phyloP scores from a whole-genome alignment of 1,140 invertebrate species.

The Thereuonema tuberculata region DNA sequence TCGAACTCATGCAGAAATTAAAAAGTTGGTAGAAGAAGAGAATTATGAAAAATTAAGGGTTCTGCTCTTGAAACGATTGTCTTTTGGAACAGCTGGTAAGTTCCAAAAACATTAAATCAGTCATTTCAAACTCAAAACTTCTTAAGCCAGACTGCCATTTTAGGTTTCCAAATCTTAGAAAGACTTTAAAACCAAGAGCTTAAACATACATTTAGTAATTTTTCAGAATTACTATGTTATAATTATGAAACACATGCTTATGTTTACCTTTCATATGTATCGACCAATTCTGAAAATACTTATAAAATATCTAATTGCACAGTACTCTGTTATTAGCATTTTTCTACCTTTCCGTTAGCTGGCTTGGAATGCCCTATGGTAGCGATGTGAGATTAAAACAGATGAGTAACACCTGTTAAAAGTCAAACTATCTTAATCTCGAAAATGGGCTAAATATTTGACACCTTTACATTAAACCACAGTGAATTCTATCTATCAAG shows the following conservation, averaged over 20 bases:
- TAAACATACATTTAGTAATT: background rate
- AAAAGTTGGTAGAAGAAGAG: constrained; percentile 34
- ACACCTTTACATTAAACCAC: too few relatives aligned
- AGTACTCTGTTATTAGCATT: too few relatives aligned
- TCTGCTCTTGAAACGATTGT: constrained; percentile 49
- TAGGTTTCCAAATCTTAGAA: too few relatives aligned
- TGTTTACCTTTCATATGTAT: background rate
- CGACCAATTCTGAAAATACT: background rate
- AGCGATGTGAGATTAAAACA: too few relatives aligned
- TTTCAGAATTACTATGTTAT: background rate
- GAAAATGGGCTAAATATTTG: too few relatives aligned
- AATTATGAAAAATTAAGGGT: constrained; percentile 39
- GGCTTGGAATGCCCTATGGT: too few relatives aligned
- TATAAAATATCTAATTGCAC: too few relatives aligned
- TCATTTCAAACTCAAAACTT: background rate
- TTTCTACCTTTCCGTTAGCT: too few relatives aligned
- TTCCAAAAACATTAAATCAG: constrained; percentile 7
- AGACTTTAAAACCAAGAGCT: too few relatives aligned
- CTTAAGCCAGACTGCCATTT: background rate
- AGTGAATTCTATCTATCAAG: too few relatives aligned
- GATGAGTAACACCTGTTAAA: too few relatives aligned
- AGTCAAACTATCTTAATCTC: too few relatives aligned
- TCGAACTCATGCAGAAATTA: constrained; percentile 37
- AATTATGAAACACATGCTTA: background rate
- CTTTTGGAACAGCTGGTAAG: constrained; percentile 70